Evolutionary conservation across 2,113 vertebrate species (phyloP), one percentile per base, ranked within the genome.

Genomic region (Cyrtonyx montezumae): DNA sequence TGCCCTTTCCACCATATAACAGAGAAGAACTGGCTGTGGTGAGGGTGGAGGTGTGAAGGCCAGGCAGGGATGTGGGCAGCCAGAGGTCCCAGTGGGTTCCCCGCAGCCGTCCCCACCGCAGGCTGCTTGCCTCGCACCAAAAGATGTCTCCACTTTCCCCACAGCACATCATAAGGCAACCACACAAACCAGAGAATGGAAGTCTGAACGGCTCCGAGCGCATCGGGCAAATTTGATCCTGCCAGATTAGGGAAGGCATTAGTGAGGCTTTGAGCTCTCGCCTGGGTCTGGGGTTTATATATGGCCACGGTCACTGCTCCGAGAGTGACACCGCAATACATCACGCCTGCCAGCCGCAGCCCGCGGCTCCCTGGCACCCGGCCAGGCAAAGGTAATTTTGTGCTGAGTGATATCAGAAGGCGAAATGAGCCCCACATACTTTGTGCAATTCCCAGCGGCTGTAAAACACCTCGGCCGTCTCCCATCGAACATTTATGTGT

Each of bases 361-460:
- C 91, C 65, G 36, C 93, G 42, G 92, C 26, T 5, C 75, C 92
- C 79, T 96, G 96, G 95, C 94, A 65, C 83, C 49, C 7, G 0
- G 89, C 96, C 96, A 97, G 91, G 74, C 85, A 93, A 92, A 77
- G 94, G 96, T 93, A 96, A 96, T 96, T 96, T 87, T 95, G 96
- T 96, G 95, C 95, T 96, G 96, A 97, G 96, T 96, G 96, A 95
- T 96, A 96, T 87, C 96, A 96, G 96, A 94, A 96, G 94, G 75
- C 18, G 2, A 94, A 97, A 96, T 10, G 94, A 96, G 96, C 95
- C 93, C 95, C 95, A 69, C 91, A 87, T 94, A 91, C 94, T 78
- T 93, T 3, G 92, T n/a, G 81, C 7, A 91, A 94, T 93, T 96
- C 96, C 96, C 96, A 95, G 78, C 83, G 96, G 94, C 95, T 71